Base-by-base conservation (phyloP, 2,888 invertebrate genomes). In the Orgyia antiqua region DNA sequence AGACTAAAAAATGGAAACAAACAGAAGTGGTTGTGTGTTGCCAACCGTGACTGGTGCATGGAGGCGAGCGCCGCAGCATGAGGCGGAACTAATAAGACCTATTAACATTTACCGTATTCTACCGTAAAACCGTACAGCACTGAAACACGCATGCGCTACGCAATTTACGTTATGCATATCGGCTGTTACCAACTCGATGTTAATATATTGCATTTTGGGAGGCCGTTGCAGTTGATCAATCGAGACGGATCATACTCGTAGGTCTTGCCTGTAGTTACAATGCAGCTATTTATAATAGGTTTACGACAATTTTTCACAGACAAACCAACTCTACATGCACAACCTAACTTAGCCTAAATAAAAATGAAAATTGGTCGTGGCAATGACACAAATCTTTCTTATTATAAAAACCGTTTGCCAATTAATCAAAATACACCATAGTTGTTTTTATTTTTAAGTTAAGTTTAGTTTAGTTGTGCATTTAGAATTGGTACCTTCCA, bases 81-180 rank as follows among this genome's bases (percentile, higher is more conserved):
- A 60, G 72, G 77, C 76, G 83, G 80, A 82, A 83, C 79, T 79
- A 80, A 83, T 62, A 45, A 68, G 64, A 44, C 45, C 45, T 61
- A 71, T 74, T 76, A 77, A 55, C 65, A 63, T 73, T 71, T 75
- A 78, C 77, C 65, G 77, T 72, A 73, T 53, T 67, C 51, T 62
- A 63, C 67, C 60, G 69, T 71, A 72, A 67, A 62, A 52, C 52
- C 44, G 57, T 57, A 62, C 53, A 46, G 44, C 45, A 58, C 64
- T 62, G 47, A 45, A 58, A 40, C 54, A 53, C 51, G 54, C 51
- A 41, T 47, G 35, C 17, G 17, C 40, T 47, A 50, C 44, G 60
- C 59, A 59, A 61, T 56, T 46, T 38, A 29, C 6, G 49, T 53
- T 54, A 63, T 56, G 58, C 55, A 58, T 36, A 58, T 58, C 41